A percentile compares a stretch with the other conserved stretches of the same genome.
Conservation (phyloP, 2,797 vertebrate genomes). For the Melanotaenia maccullochi region DNA sequence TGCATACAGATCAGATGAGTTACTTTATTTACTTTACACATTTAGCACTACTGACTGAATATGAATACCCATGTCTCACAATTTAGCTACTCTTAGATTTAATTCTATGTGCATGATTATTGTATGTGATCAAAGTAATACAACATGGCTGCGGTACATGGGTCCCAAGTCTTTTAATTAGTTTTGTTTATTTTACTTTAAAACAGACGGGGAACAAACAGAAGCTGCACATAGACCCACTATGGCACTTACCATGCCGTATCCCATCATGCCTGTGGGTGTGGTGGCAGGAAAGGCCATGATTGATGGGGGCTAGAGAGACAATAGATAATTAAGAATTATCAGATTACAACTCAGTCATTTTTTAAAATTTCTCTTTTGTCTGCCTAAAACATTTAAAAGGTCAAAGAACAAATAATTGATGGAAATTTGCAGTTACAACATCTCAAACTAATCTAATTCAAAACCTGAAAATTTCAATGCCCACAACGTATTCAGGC, state of each 20-base stretch:
- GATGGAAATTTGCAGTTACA: not conserved
- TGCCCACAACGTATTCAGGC: not conserved
- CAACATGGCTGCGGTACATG: too few species aligned
- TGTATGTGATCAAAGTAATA: not conserved
- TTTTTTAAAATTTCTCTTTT: not conserved
- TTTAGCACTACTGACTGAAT: not conserved
- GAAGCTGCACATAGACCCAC: not conserved
- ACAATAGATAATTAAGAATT: slow-evolving; percentile 44
- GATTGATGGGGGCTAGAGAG: slow-evolving; percentile 88
- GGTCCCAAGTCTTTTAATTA: too few species aligned
- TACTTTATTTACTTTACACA: not conserved
- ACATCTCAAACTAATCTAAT: not conserved
- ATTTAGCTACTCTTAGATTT: not conserved
- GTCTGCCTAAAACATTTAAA: not conserved
- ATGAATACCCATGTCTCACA: not conserved
- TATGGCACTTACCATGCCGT: slow-evolving; percentile 88
- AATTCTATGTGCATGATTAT: not conserved
- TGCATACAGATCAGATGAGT: slow-evolving; percentile 25
- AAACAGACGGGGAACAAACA: not conserved
- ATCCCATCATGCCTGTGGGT: slow-evolving; percentile 97
- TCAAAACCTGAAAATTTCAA: not conserved
- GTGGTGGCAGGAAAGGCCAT: slow-evolving; percentile 99
- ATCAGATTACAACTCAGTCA: not conserved
- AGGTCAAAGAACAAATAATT: not conserved
- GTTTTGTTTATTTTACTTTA: not conserved